Evolutionary conservation across 92 coral and sea anemone species (phyloP).

Genomic region (Phenganax subtilis): DNA sequence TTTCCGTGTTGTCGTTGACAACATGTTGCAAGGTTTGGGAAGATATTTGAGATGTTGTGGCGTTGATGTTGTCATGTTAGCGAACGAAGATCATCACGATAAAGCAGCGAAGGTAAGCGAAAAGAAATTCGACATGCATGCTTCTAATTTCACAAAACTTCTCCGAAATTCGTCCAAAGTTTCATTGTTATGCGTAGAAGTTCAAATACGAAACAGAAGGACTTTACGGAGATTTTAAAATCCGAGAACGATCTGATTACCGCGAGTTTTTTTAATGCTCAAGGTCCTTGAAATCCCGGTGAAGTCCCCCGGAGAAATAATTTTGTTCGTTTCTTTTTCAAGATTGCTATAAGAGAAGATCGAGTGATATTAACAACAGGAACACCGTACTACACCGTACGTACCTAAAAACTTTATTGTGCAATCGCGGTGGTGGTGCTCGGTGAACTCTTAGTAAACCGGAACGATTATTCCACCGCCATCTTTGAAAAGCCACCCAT

Average conservation of each 20-base stretch:
- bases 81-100: conserved; percentile 62
- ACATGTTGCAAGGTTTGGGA: conserved; percentile 99
- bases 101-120: conserved; percentile 63
- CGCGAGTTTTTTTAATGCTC: too few species aligned
- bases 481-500: too few species aligned
- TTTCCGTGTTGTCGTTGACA: conserved; percentile 85
- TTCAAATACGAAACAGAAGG: too few species aligned
- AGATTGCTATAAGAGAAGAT: conserved; percentile 70
- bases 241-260: too few species aligned
- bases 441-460: too few species aligned
- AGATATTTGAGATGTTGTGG: conserved; percentile 96
- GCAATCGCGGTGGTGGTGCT: too few species aligned
- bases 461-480: too few species aligned
- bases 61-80: conserved; percentile 79
- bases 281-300: too few species aligned
- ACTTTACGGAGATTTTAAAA: too few species aligned
- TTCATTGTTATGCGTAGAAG: too few species aligned
- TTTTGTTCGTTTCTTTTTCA: not conserved
- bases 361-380: conserved; percentile 82
- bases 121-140: not conserved
- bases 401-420: not conserved
- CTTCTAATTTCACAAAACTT: not conserved
- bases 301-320: too few species aligned
- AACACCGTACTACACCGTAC: conserved; percentile 65
- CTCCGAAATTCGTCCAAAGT: too few species aligned